These are phyloP conservation scores for Perognathus longimembris DNA, from an alignment of 2,113 vertebrate species.

Conservation along the genomic window DNA sequence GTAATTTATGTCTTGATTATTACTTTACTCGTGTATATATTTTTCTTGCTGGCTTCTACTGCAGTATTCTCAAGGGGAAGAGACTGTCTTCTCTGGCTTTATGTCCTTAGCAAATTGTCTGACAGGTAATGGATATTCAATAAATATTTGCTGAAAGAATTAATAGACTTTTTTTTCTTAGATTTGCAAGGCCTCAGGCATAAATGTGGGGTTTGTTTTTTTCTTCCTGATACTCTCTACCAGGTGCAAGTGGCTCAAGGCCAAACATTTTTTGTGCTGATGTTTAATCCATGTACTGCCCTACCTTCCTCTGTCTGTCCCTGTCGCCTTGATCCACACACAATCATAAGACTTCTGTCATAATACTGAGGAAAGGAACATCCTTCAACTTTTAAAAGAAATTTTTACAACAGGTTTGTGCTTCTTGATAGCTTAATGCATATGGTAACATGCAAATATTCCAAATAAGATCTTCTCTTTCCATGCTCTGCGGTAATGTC, in stretches of 20 bases:
- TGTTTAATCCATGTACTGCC: slow-evolving; percentile 59
- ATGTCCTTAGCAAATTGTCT: slow-evolving; percentile 57
- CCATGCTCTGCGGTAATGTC: neutral
- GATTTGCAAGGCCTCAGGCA: slow-evolving; percentile 59
- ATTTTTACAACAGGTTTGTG: slow-evolving; percentile 43
- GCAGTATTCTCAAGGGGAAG: slow-evolving; percentile 45
- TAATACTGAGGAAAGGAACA: slow-evolving; percentile 40
- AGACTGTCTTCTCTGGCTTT: slow-evolving; percentile 12
- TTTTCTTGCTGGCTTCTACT: slow-evolving; percentile 29
- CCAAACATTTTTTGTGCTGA: slow-evolving; percentile 49
- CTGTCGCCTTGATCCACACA: slow-evolving; percentile 65
- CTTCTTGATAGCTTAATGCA: slow-evolving; percentile 47
- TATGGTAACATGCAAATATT: neutral
- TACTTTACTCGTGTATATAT: neutral
- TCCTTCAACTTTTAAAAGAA: slow-evolving; percentile 34
- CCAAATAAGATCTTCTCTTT: neutral
- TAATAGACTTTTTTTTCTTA: slow-evolving; percentile 55
- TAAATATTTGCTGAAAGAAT: slow-evolving; percentile 79
- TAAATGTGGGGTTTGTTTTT: slow-evolving; percentile 39
- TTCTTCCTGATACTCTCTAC: slow-evolving; percentile 54
- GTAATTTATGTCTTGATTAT: neutral
- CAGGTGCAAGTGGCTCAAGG: slow-evolving; percentile 70
- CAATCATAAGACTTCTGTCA: slow-evolving; percentile 66
- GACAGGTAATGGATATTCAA: slow-evolving; percentile 69
- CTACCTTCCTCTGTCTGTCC: slow-evolving; percentile 56